Evolutionary conservation across 2,113 vertebrate genomes (phyloP).

Genomic region (Proteles cristata): DNA sequence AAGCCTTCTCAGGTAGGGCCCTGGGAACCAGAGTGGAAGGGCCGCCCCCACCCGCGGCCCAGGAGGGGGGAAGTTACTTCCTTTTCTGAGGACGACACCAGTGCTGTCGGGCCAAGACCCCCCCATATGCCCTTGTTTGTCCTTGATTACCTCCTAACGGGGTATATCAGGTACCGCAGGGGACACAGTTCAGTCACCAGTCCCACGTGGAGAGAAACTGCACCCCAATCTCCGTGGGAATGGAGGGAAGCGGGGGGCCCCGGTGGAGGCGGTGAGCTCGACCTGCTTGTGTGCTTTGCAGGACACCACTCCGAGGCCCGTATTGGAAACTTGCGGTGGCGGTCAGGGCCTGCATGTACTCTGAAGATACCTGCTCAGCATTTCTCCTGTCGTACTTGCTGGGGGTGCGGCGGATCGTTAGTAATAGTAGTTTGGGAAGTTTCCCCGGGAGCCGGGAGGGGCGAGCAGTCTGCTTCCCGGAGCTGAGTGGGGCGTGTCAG

Average conservation of each 20-base stretch:
- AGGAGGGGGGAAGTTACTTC: neutral
- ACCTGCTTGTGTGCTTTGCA: neutral
- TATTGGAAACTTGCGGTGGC: fast-evolving
- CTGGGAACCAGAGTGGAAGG: neutral
- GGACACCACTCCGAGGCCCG: fast-evolving
- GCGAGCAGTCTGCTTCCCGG: neutral
- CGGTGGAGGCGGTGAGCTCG: neutral
- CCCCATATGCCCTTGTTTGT: neutral
- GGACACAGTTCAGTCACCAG: neutral
- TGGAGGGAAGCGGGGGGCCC: fast-evolving
- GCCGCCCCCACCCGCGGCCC: neutral
- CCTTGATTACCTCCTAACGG: neutral
- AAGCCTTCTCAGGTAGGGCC: neutral
- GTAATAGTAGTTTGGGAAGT: fast-evolving
- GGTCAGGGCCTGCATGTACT: fast-evolving
- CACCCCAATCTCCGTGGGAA: fast-evolving
- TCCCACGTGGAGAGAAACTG: neutral
- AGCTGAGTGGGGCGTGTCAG: neutral
- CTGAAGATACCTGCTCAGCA: fast-evolving
- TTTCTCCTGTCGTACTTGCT: fast-evolving
- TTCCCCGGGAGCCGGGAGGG: no score
- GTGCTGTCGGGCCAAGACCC: no score
- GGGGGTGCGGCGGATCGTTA: no score
- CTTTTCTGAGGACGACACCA: fast-evolving
- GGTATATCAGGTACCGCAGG: neutral